Evolutionary conservation across 1,140 invertebrate genomes (phyloP).

Genomic region (Pomacea maculata): DNA sequence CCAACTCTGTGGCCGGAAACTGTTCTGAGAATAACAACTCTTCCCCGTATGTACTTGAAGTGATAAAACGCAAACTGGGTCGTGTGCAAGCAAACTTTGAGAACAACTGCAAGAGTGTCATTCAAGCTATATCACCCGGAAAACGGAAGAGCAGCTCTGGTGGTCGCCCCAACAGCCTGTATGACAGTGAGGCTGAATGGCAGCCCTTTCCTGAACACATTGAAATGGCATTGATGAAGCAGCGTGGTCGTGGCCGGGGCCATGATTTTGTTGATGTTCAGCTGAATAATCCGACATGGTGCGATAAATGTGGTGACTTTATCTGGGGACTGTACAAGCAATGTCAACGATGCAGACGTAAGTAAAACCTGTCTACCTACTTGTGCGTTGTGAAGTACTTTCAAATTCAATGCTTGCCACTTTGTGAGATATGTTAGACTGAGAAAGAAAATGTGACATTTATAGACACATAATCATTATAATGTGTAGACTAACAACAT

Average conservation of each 20-base stretch:
- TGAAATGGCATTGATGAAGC: constrained; percentile 56
- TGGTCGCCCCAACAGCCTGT: constrained; percentile 22
- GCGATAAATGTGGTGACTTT: constrained; percentile 69
- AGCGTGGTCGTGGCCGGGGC: constrained; percentile 45
- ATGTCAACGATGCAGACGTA: constrained; percentile 63
- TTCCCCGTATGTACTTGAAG: constrained; percentile 43
- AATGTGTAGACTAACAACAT: too few species aligned
- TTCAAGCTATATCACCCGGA: constrained; percentile 42
- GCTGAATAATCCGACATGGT: constrained; percentile 67
- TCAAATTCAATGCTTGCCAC: not conserved
- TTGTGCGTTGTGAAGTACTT: constrained; percentile 21
- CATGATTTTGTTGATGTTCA: constrained; percentile 56
- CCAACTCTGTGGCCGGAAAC: constrained; percentile 27
- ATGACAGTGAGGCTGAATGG: constrained; percentile 27
- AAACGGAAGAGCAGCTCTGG: constrained; percentile 30
- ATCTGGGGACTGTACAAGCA: constrained; percentile 68
- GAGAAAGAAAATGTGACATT: too few species aligned
- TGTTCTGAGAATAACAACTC: constrained; percentile 27
- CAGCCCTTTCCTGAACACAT: constrained; percentile 41
- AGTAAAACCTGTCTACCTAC: constrained; percentile 42
- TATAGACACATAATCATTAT: too few species aligned
- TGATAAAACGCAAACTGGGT: constrained; percentile 41
- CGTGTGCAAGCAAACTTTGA: constrained; percentile 38
- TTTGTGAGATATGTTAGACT: not conserved
- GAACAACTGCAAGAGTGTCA: constrained; percentile 43